A percentile compares a stretch with the other conserved stretches of the same genome.
Evolutionary conservation across 2,113 vertebrate species (phyloP).

Genomic region (Microtus ochrogaster): DNA sequence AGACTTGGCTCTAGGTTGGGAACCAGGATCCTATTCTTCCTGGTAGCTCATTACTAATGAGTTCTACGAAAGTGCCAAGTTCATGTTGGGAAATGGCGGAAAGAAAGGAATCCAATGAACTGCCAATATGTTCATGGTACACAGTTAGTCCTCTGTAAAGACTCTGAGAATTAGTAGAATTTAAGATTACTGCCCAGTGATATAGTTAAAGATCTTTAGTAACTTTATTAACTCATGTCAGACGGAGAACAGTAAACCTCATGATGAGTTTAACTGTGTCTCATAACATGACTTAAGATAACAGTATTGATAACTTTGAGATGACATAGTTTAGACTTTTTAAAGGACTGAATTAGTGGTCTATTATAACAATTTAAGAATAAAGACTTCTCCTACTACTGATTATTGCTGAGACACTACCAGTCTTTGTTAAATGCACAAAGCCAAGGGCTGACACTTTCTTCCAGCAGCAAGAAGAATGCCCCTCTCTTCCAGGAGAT

Average conservation of each 20-base stretch:
- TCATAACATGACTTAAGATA: constrained; percentile 29
- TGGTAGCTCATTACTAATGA: not conserved
- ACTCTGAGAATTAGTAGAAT: constrained; percentile 33
- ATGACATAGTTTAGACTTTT: constrained; percentile 49
- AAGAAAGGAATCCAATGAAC: constrained; percentile 8
- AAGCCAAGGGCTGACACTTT: not conserved
- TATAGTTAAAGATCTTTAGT: constrained; percentile 19
- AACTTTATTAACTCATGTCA: constrained; percentile 49
- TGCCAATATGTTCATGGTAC: not conserved
- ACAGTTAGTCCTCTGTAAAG: not conserved
- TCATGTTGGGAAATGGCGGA: not conserved
- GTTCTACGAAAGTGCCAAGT: not conserved
- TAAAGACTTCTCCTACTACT: not conserved
- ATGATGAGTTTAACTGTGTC: constrained; percentile 15
- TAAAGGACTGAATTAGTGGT: not conserved
- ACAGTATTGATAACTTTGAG: constrained; percentile 32
- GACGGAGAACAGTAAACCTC: not conserved
- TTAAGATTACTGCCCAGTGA: constrained; percentile 26
- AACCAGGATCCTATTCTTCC: not conserved
- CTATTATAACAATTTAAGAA: constrained; percentile 35
- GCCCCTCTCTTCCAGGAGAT: constrained; percentile 1
- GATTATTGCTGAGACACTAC: constrained; percentile 25
- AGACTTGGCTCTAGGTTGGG: not conserved
- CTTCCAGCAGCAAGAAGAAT: constrained; percentile 22
- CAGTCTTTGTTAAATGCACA: constrained; percentile 2